Evolutionary conservation across 2,797 vertebrate genomes (phyloP).

Genomic region (Myioborus melanocephalus): DNA sequence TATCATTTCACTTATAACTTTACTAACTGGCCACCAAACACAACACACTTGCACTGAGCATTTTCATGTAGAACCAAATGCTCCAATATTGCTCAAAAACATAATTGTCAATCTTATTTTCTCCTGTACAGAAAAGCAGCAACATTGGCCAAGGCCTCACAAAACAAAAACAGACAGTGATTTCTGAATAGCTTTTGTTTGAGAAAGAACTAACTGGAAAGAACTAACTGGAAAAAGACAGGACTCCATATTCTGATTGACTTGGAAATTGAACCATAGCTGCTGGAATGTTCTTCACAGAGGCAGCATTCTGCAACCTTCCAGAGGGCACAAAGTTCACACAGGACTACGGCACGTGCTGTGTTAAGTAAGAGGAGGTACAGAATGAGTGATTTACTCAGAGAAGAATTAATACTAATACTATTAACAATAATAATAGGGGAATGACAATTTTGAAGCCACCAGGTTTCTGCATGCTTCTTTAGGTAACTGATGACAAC

Average conservation of each 20-base stretch:
- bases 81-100: not conserved
- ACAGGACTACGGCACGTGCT: not conserved
- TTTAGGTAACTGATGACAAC: not conserved
- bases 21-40: not conserved
- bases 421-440: not conserved
- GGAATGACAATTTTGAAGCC: not conserved
- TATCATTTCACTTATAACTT: not conserved
- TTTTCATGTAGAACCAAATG: not conserved
- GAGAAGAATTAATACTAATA: not conserved
- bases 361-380: not conserved
- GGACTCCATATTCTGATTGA: not conserved
- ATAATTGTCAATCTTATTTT: not conserved
- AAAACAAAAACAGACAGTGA: not conserved
- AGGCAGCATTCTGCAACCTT: not conserved
- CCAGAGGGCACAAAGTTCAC: not conserved
- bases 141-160: not conserved
- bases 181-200: not conserved
- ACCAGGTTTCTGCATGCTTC: not conserved
- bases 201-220: not conserved
- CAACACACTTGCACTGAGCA: not conserved
- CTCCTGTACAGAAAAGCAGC: not conserved
- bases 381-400: not conserved
- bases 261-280: not conserved
- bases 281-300: not conserved
- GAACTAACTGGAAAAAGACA: not conserved